Base-by-base conservation (phyloP, 2,888 invertebrate species). In the Cacoxenus indagator region DNA sequence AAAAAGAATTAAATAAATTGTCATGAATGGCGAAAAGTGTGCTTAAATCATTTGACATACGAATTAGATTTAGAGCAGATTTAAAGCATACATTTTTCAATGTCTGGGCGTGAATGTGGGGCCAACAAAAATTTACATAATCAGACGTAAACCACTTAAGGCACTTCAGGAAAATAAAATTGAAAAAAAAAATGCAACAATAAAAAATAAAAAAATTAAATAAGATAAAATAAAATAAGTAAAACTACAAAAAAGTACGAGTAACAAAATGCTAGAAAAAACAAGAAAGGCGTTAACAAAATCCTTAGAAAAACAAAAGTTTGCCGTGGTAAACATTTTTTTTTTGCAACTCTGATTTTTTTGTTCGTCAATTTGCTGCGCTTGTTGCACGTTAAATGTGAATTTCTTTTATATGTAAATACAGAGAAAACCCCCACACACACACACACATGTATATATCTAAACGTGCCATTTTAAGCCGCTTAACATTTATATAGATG, bases 391-490 rank as follows among this genome's bases (percentile, higher is more conserved):
- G 37, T 37, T 14, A 8, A 24, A 73, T 77, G 76, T 72, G 78
- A 82, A 79, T 81, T 78, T 81, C 81, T 81, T 79, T 82, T 75
- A 77, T 76, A 78, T 74, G 79, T 76, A 64, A 81, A 78, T 81
- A 73, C 72, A 75, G 70, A 71, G 9, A 24, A 5, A 19, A 19
- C 24, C 2, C 51, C n/a, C 46, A 66, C 19, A 24, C 22, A 62
- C 22, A 43, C 24, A 6, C n/a, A n/a, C 11, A 55, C 24, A 24
- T 4, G 14, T 19, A 24, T 11, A 54, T 26, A 1, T 14, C 22
- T 14, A 54, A 14, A 54, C 22, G 22, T 4, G 8, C 26, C 68
- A 69, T 74, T 76, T 76, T 81, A 81, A 83, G 83, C 83, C 76
- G 81, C 83, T 80, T 81, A 74, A 81, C 73, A 37, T n/a, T 22